Evolutionary conservation across 2,113 vertebrate genomes (phyloP).

Genomic region (Arizona elegans): DNA sequence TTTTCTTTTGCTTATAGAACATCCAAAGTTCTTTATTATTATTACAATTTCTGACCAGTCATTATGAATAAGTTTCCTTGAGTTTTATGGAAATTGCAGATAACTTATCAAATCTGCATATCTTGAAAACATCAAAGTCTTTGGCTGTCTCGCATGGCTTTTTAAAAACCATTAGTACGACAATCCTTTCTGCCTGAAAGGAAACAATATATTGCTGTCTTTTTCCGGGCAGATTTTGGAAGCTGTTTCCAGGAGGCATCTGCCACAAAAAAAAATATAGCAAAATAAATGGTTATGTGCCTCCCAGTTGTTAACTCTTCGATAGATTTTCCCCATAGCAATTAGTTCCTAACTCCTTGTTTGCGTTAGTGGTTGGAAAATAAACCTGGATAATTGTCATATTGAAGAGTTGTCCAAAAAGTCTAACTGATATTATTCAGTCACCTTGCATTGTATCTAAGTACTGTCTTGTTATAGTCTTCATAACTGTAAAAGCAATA

Average conservation of each 20-base stretch:
- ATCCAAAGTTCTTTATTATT: background rate
- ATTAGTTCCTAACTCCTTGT: background rate
- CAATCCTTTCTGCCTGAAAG: background rate
- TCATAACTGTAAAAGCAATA: background rate
- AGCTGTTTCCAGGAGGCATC: background rate
- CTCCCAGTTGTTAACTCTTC: background rate
- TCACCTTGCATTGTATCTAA: background rate
- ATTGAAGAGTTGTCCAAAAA: background rate
- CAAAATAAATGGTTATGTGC: background rate
- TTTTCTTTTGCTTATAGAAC: background rate
- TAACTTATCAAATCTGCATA: background rate
- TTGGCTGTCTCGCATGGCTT: background rate
- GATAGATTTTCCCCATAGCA: background rate
- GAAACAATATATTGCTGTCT: background rate
- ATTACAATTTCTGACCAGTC: background rate
- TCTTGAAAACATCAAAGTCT: background rate
- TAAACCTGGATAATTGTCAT: background rate
- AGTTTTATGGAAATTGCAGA: background rate
- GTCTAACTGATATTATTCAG: background rate
- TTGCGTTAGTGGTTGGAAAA: background rate
- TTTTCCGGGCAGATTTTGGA: background rate
- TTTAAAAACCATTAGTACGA: background rate
- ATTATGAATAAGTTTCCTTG: background rate
- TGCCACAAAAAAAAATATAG: background rate
- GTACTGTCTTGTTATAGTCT: background rate